A percentile compares a stretch with the other conserved stretches of the same genome.
Evolutionary conservation across 2,797 vertebrate species (phyloP).

Genomic region (Lutjanus campechanus): DNA sequence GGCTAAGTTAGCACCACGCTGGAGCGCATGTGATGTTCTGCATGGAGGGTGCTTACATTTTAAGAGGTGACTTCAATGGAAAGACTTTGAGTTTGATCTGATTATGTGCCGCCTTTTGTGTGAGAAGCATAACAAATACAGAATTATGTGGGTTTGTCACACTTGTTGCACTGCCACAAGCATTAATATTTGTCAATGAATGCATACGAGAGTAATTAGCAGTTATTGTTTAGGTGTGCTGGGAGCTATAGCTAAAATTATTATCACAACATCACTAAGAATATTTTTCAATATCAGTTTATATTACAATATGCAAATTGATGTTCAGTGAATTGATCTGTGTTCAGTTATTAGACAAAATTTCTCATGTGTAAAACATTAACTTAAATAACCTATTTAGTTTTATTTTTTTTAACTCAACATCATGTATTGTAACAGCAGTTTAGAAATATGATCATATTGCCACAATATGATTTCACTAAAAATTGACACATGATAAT

Average conservation of each 20-base stretch:
- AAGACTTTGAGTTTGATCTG: constrained; percentile 19
- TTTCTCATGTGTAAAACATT: neutral
- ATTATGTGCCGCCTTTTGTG: constrained; percentile 9
- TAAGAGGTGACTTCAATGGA: constrained; percentile 10
- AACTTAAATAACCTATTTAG: neutral
- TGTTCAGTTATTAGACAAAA: neutral
- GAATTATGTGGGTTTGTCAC: constrained; percentile 5
- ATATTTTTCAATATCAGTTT: neutral
- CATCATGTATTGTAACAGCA: neutral
- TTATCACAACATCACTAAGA: neutral
- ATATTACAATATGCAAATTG: neutral
- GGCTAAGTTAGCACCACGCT: constrained; percentile 13
- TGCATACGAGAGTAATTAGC: neutral
- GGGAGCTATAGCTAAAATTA: neutral
- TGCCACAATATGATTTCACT: neutral
- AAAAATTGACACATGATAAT: neutral
- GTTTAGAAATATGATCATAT: neutral
- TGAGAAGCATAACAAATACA: neutral
- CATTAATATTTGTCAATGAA: neutral
- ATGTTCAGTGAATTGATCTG: neutral
- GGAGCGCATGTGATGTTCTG: constrained; percentile 30
- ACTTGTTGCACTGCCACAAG: neutral
- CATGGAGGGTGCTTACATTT: constrained; percentile 12
- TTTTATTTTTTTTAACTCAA: no score
- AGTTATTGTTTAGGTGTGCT: neutral